Conservation (phyloP, 2,797 vertebrate genomes). For the Pipistrellus nathusii region DNA sequence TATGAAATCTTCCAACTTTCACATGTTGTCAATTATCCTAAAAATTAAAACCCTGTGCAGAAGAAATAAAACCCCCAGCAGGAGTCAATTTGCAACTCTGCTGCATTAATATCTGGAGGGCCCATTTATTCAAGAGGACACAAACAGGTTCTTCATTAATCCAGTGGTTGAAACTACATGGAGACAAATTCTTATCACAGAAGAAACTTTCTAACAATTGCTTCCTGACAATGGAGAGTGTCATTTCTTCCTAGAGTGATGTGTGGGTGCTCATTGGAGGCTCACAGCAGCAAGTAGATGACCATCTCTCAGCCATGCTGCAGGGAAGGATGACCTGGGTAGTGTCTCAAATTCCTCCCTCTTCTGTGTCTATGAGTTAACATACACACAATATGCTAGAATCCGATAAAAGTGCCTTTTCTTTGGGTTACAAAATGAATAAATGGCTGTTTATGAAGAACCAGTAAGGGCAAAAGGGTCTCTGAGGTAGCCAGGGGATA, state of each 20-base stretch:
- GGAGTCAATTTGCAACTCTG: not conserved
- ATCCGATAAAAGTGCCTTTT: not conserved
- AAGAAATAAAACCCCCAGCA: not conserved
- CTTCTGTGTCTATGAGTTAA: not conserved
- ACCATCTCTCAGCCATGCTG: not conserved
- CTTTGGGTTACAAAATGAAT: not conserved
- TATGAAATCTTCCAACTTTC: not conserved
- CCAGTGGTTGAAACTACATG: not conserved
- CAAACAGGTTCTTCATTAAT: not conserved
- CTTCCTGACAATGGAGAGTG: no score
- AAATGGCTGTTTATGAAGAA: not conserved
- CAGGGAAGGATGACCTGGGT: not conserved
- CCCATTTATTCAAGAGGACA: not conserved
- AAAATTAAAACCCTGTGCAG: not conserved
- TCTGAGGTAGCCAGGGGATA: not conserved
- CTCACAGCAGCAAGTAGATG: no score
- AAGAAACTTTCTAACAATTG: not conserved
- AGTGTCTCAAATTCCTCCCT: not conserved
- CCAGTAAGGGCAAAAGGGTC: not conserved
- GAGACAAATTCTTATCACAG: not conserved
- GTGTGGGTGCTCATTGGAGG: not conserved
- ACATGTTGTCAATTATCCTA: not conserved
- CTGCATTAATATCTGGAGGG: not conserved
- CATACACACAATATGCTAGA: not conserved
- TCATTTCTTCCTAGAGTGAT: not conserved